These are phyloP conservation scores for Hedychridium roseum DNA, from an alignment of 2,888 invertebrate genomes.

Conservation along the genomic window DNA sequence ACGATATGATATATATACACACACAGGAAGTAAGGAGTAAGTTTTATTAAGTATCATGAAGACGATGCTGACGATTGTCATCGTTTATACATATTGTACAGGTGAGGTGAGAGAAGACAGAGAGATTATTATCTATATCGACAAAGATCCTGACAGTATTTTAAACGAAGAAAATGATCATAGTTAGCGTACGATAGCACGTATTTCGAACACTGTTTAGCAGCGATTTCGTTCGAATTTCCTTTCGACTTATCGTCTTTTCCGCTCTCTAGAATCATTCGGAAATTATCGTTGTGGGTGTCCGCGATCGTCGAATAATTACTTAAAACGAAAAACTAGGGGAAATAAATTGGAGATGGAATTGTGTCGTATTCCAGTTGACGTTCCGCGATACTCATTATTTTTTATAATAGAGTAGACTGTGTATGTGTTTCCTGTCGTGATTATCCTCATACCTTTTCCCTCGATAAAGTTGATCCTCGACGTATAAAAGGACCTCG, in stretches of 20 bases:
- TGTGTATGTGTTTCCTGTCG: constrained; percentile 37
- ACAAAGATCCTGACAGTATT: constrained; percentile 50
- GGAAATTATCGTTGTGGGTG: constrained; percentile 33
- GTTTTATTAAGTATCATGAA: constrained; percentile 27
- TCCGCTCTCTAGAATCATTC: constrained; percentile 1
- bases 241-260: constrained; percentile 17
- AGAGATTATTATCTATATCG: constrained; percentile 17
- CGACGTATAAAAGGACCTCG: constrained; percentile 14
- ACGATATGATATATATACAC: constrained; percentile 19
- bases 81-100: too few relatives aligned
- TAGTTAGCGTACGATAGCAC: neutral
- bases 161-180: constrained; percentile 40
- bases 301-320: constrained; percentile 35
- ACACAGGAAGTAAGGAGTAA: constrained; percentile 12
- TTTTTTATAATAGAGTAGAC: constrained; percentile 36
- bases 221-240: constrained; percentile 4
- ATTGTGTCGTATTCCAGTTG: constrained; percentile 32
- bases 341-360: too few relatives aligned
- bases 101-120: constrained; percentile 5
- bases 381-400: constrained; percentile 36
- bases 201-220: neutral
- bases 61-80: too few relatives aligned
- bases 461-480: constrained; percentile 25
- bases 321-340: too few relatives aligned
- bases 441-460: constrained; percentile 27